These are phyloP conservation scores for Bombus haemorrhoidalis DNA, from an alignment of 1,140 invertebrate species.

Conservation along the genomic window DNA sequence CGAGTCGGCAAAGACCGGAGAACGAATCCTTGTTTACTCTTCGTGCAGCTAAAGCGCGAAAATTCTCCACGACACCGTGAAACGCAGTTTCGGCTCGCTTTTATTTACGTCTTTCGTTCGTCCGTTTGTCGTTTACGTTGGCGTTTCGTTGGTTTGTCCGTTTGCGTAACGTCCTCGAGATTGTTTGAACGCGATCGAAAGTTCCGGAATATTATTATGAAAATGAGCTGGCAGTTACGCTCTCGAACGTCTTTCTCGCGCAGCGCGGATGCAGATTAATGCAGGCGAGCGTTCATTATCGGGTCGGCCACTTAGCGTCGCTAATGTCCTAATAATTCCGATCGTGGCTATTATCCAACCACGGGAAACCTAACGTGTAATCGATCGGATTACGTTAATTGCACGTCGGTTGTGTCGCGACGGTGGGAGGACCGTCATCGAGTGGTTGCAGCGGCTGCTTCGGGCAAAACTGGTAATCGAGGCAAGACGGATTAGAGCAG, in stretches of 20 bases:
- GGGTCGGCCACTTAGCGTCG: conserved; percentile 4
- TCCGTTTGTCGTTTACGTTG: not conserved
- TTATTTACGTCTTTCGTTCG: too few relatives aligned
- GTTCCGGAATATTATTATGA: not conserved
- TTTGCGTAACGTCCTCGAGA: not conserved
- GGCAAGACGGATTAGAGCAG: not conserved
- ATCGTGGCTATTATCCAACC: not conserved
- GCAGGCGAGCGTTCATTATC: conserved; percentile 15
- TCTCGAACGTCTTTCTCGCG: not conserved
- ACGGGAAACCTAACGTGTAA: conserved; percentile 17
- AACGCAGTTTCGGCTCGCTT: not conserved
- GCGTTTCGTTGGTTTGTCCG: not conserved
- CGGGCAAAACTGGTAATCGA: not conserved
- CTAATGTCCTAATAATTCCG: conserved; percentile 29
- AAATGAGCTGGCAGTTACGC: not conserved
- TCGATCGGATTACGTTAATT: conserved; percentile 43
- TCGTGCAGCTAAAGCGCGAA: too few relatives aligned
- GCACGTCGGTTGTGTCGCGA: not conserved
- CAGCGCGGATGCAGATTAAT: not conserved
- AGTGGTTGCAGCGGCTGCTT: too few relatives aligned
- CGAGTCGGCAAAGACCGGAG: not conserved
- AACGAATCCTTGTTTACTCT: not conserved
- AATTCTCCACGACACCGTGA: fast-evolving
- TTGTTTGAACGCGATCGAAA: not conserved
- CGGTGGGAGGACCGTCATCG: not conserved